Evolutionary conservation across 2,888 invertebrate genomes (phyloP), one percentile per base, ranked within the genome.

Genomic region (Deilephila elpenor): DNA sequence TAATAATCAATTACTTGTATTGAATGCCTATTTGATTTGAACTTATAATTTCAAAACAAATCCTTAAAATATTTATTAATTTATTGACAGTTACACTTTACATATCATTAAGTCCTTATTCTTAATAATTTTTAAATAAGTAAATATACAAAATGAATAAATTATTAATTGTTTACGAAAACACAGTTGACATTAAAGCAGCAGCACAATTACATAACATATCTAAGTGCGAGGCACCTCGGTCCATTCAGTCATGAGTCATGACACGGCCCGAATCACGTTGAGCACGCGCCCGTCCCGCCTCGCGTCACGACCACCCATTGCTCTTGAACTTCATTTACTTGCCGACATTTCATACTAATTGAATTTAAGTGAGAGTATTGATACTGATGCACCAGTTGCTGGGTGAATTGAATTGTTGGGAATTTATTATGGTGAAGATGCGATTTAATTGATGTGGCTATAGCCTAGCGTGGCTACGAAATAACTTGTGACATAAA

Each of bases 191-290:
- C 59, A 17, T 34, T 59, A 34, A 20, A n/a, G 34, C 20, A n/a
- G 20, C 56, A 56, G 32, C 37, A 59, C 34, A 71, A 71, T 59
- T 59, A 59, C 59, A 71, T 51, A 59, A 60, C 51, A 44, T 44
- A 61, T 60, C 60, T 5, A 71, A 71, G 71, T 71, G 60, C 60
- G 59, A 71, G 60, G 44, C 56, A 53, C 62, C 29, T 70, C 70
- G 73, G 61, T 73, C 56, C 73, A 70, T 61, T 70, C 61, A 73
- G 70, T 73, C 75, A 75, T 77, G 77, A 77, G 70, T 80, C 80
- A 77, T 78, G 80, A 78, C 80, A 73, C 75, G 76, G 75, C 77
- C 77, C 59, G 62, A 76, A 78, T 79, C 81, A 81, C 81, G 25
- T 25, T 25, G 61, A 76, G 78, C 81, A 81, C 80, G 80, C 79